Conservation (phyloP, 2,888 invertebrate species). For the Bruchidius siliquastri region DNA sequence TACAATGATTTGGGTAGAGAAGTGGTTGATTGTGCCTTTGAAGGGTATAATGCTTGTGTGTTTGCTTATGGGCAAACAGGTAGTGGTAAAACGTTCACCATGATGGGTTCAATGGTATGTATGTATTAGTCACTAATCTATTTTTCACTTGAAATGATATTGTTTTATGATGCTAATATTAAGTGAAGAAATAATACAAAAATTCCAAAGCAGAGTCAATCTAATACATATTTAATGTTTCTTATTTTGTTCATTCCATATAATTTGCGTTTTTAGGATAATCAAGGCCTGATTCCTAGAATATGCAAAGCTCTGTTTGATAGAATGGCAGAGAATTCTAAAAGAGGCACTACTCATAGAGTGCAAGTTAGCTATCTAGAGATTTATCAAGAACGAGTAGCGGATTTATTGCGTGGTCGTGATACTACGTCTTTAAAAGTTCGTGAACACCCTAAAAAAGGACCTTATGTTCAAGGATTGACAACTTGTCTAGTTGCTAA, state of each 20-base stretch:
- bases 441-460: slow-evolving; percentile 70
- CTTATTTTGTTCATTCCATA: no score
- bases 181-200: not conserved
- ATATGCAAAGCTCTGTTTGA: slow-evolving; percentile 81
- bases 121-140: not conserved
- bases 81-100: slow-evolving; percentile 86
- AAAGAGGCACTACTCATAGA: slow-evolving; percentile 76
- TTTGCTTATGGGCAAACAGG: slow-evolving; percentile 91
- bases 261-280: slow-evolving; percentile 50
- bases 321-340: slow-evolving; percentile 75
- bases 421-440: slow-evolving; percentile 53
- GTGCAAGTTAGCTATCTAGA: slow-evolving; percentile 72
- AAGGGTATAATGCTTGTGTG: slow-evolving; percentile 85
- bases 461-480: slow-evolving; percentile 80
- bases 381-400: slow-evolving; percentile 63
- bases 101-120: slow-evolving; percentile 78
- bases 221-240: no score
- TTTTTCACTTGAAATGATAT: not conserved
- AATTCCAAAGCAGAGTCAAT: no score
- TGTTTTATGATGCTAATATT: not conserved
- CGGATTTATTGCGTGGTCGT: slow-evolving; percentile 59
- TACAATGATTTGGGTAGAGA: slow-evolving; percentile 72
- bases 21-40: slow-evolving; percentile 75
- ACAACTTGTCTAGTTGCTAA: slow-evolving; percentile 82
- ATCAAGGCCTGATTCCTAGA: slow-evolving; percentile 78